Evolutionary conservation across 2,113 vertebrate species (phyloP), one percentile per base, ranked within the genome.

Genomic region (Hassar affinis): DNA sequence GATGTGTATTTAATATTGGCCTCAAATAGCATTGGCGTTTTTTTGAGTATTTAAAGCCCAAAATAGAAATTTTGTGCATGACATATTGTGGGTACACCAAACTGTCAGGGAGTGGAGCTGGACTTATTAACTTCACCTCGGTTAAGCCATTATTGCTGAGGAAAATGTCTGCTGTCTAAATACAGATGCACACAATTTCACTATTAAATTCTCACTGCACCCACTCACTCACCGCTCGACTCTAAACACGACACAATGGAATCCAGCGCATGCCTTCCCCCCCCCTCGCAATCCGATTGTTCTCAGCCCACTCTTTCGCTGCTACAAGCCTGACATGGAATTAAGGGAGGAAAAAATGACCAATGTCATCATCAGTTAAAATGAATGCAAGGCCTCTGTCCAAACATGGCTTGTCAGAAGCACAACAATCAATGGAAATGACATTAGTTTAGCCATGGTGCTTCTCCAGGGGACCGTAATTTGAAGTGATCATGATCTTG

Each of bases 401-500:
- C 83, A 84, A 84, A 84, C 83, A 72, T 80, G 85, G 79, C 84
- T 80, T 79, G 69, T 85, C 81, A 80, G 78, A 27, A 84, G 81
- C 86, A 57, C 62, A 78, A 20, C 81, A 84, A 83, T 88, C 86
- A 74, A 88, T 88, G 68, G 78, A 81, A 88, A 88, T 22, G 52
- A 83, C 82, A 82, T 87, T 85, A 85, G 62, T 27, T 42, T 86
- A 42, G 78, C 86, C 82, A 45, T 78, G 84, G 62, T 74, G 86
- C 78, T 84, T 72, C 79, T 88, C 86, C 78, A 61, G 84, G 61
- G 86, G 81, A 78, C 61, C 22, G 56, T 87, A 87, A 87, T 87
- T 85, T 79, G 84, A 83, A 85, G 86, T 75, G 80, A 87, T 71
- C 35, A 75, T 85, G 86, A 87, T 84, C 30, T 83, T 84, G 86